phyloP scores from a whole-genome alignment of 2,888 invertebrate genomes.

The Hofmannophila pseudospretella region DNA sequence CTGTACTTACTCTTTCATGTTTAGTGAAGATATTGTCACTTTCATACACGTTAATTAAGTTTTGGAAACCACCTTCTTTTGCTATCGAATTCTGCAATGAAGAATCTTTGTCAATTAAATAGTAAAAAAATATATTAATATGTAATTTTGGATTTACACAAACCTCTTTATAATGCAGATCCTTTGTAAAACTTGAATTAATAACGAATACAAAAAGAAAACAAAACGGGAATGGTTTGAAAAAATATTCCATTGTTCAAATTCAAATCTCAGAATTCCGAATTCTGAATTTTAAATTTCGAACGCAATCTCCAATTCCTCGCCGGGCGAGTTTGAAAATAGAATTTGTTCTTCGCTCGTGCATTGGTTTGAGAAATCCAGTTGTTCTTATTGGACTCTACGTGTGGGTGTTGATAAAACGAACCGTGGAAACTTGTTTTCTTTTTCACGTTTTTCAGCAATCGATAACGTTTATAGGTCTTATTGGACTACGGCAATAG shows the following conservation, averaged over 20 bases:
- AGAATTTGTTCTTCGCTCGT: not conserved
- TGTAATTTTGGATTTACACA: no score
- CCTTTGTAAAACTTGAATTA: constrained; percentile 16
- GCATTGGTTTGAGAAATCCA: not conserved
- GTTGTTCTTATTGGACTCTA: not conserved
- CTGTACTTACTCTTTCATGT: constrained; percentile 27
- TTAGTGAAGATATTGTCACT: constrained; percentile 5
- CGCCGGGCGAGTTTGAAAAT: not conserved
- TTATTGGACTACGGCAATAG: no score
- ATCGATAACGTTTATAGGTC: no score
- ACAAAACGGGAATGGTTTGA: not conserved
- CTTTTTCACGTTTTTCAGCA: no score
- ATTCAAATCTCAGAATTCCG: not conserved
- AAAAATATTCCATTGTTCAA: not conserved
- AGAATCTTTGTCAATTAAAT: not conserved
- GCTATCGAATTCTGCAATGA: not conserved
- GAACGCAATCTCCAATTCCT: not conserved
- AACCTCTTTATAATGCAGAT: constrained; percentile 29
- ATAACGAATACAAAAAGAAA: constrained; percentile 4
- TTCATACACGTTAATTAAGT: not conserved
- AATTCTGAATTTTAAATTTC: not conserved
- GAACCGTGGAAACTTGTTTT: no score
- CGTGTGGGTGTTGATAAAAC: no score
- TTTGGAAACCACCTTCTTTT: not conserved
- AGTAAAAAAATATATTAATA: no score